Conservation (phyloP, 2,113 vertebrate species). For the Misgurnus mizolepis region DNA sequence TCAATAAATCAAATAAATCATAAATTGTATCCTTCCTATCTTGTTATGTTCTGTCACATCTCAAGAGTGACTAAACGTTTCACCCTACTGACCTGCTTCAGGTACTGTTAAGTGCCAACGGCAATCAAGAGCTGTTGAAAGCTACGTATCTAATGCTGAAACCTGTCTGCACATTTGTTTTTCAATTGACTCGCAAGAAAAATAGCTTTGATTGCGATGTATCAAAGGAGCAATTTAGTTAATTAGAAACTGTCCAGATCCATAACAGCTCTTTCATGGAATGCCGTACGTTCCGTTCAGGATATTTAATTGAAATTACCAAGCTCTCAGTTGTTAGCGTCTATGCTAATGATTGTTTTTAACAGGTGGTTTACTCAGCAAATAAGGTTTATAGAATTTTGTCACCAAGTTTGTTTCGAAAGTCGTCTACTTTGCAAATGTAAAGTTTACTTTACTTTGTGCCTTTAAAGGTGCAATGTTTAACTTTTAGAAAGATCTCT, state of each 20-base stretch:
- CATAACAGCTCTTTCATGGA: not conserved
- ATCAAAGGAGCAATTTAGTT: conserved; percentile 32
- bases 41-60: conserved; percentile 11
- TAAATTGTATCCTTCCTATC: not conserved
- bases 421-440: not conserved
- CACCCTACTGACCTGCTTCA: conserved; percentile 11
- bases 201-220: conserved; percentile 24
- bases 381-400: conserved; percentile 3
- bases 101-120: conserved; percentile 10
- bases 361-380: conserved; percentile 9
- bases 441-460: conserved; percentile 9
- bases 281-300: not conserved
- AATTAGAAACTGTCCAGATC: conserved; percentile 8
- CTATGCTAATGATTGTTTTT: not conserved
- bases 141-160: not conserved
- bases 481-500: too few species aligned
- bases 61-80: conserved; percentile 24
- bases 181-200: not conserved
- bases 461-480: too few species aligned
- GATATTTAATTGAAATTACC: not conserved
- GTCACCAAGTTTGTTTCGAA: too few species aligned
- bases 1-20: not conserved
- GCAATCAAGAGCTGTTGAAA: conserved; percentile 26
- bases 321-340: not conserved
- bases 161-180: conserved; percentile 4